These are phyloP conservation scores for Thumatha senex DNA, from an alignment of 2,888 invertebrate genomes.

Conservation along the genomic window DNA sequence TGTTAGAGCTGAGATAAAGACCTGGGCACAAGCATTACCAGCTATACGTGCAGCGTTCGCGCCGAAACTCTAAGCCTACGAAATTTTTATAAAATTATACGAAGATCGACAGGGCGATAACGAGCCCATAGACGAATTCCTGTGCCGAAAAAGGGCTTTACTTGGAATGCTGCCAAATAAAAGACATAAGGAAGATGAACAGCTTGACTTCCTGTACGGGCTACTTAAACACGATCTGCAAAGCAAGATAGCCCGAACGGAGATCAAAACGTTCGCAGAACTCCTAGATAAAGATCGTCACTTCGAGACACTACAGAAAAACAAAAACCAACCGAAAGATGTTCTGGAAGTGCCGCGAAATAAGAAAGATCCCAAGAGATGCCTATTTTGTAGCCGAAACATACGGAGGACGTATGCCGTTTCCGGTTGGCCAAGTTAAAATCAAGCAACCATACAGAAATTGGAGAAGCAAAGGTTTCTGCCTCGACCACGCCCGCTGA, in stretches of 20 bases:
- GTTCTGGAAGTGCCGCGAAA: too few relatives aligned
- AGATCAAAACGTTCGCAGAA: background rate
- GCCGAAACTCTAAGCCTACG: background rate
- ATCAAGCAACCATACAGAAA: too few relatives aligned
- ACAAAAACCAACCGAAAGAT: too few relatives aligned
- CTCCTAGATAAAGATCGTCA: background rate
- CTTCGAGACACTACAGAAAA: too few relatives aligned
- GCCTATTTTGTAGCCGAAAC: too few relatives aligned
- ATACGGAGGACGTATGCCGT: too few relatives aligned
- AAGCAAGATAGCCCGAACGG: background rate
- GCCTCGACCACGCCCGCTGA: too few relatives aligned
- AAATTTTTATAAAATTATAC: background rate
- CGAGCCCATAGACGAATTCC: background rate
- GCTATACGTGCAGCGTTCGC: background rate
- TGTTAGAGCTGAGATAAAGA: background rate
- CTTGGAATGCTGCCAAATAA: background rate
- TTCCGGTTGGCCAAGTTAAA: too few relatives aligned
- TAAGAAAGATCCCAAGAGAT: too few relatives aligned
- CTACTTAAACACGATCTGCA: background rate
- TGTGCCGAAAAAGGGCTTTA: background rate
- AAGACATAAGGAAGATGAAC: background rate
- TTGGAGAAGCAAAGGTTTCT: too few relatives aligned
- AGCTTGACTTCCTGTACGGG: background rate
- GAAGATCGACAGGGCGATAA: background rate
- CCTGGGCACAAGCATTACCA: background rate